Evolutionary conservation across 2,113 vertebrate genomes (phyloP).

Genomic region (Melanerpes formicivorus): DNA sequence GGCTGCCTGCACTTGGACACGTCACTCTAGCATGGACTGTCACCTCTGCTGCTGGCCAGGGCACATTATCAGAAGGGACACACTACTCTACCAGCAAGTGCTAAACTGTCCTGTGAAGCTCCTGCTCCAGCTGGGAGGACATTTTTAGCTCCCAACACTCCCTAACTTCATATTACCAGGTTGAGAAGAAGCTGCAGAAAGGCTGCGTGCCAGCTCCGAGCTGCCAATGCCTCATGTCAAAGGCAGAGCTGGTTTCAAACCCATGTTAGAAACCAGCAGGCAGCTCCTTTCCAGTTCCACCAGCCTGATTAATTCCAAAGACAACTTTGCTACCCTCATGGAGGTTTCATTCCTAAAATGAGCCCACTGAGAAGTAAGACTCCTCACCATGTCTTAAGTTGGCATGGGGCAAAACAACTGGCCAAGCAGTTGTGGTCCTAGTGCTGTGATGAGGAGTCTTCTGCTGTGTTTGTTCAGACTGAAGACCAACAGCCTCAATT

Average conservation of each 20-base stretch:
- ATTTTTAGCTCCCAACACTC: not conserved
- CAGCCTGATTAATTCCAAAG: not conserved
- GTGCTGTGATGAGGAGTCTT: fast-evolving
- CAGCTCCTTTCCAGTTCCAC: not conserved
- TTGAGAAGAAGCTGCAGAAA: not conserved
- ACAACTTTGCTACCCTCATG: not conserved
- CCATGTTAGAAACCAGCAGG: not conserved
- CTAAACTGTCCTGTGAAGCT: fast-evolving
- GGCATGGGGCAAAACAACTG: not conserved
- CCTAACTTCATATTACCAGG: fast-evolving
- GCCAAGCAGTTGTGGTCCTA: fast-evolving
- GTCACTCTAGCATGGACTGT: not conserved
- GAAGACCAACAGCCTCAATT: fast-evolving
- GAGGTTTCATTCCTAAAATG: not conserved
- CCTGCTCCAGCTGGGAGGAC: not conserved
- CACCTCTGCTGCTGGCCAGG: not conserved
- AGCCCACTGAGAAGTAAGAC: not conserved
- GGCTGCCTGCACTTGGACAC: not conserved
- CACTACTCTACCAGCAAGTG: fast-evolving
- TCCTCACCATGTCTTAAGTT: fast-evolving
- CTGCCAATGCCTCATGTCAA: not conserved
- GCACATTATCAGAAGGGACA: not conserved
- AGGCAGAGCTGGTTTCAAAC: not conserved
- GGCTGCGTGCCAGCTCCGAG: not conserved
- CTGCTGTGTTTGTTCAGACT: fast-evolving